Conservation (phyloP, 2,113 vertebrate genomes). For the Melanocharis versteri region DNA sequence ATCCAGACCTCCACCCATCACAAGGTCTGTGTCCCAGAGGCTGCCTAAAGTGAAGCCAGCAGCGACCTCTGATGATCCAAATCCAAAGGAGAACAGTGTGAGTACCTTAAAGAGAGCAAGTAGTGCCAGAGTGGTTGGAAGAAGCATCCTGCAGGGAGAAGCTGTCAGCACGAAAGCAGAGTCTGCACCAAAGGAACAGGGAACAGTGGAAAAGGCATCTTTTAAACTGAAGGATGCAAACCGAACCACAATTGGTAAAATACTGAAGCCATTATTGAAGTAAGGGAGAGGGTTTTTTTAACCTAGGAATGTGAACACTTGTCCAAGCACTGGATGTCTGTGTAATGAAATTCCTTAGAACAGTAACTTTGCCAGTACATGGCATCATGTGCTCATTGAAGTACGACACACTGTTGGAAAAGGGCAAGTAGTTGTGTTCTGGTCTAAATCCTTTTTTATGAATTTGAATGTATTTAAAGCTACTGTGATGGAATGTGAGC, state of each 20-base stretch:
- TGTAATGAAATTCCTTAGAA: neutral
- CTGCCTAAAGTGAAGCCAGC: conserved; percentile 65
- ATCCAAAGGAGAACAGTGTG: conserved; percentile 64
- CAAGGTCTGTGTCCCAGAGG: conserved; percentile 74
- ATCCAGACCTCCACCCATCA: conserved; percentile 64
- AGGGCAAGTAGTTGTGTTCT: neutral
- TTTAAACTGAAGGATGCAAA: conserved; percentile 70
- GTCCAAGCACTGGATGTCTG: conserved; percentile 4
- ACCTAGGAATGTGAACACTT: conserved; percentile 8
- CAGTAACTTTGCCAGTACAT: neutral
- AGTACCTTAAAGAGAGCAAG: conserved; percentile 76
- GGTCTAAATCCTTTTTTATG: neutral
- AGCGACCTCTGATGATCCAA: conserved; percentile 45
- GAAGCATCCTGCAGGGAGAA: conserved; percentile 62
- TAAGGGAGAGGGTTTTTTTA: conserved; percentile 33
- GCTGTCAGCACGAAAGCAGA: conserved; percentile 54
- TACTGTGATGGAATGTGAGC: neutral
- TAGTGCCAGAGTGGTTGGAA: conserved; percentile 76
- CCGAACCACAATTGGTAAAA: conserved; percentile 69
- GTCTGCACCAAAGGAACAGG: conserved; percentile 65
- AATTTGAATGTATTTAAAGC: conserved; percentile 31
- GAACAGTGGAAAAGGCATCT: conserved; percentile 75
- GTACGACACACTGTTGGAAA: neutral
- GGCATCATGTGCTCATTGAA: neutral
- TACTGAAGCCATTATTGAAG: conserved; percentile 81